Conservation (phyloP, 1,140 invertebrate genomes). For the Lordiphosa clarofinis region DNA sequence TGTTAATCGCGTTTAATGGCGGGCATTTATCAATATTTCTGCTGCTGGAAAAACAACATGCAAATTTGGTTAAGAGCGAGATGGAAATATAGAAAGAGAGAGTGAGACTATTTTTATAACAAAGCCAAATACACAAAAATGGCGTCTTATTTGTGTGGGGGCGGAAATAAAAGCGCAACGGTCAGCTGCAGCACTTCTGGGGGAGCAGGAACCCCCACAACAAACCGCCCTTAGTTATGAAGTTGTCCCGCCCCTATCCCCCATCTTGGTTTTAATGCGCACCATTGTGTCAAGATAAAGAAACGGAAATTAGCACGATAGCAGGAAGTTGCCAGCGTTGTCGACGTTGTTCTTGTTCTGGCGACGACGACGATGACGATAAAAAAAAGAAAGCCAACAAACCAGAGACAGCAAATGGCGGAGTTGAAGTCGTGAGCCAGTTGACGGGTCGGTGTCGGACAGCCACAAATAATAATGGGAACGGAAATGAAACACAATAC, state of each 20-base stretch:
- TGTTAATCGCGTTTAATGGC: slow-evolving; percentile 77
- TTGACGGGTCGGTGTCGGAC: slow-evolving; percentile 44
- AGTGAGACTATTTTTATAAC: slow-evolving; percentile 45
- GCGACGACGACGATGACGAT: slow-evolving; percentile 22
- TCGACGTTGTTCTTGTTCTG: slow-evolving; percentile 52
- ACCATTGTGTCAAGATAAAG: slow-evolving; percentile 80
- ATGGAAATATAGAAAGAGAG: not conserved
- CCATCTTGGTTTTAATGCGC: slow-evolving; percentile 69
- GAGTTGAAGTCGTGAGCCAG: slow-evolving; percentile 19
- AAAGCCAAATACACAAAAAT: slow-evolving; percentile 65
- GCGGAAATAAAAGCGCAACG: slow-evolving; percentile 72
- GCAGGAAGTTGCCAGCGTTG: slow-evolving; percentile 77
- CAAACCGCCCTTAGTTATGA: slow-evolving; percentile 50
- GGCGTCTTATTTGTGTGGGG: slow-evolving; percentile 54
- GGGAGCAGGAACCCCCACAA: not conserved
- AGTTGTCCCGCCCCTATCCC: slow-evolving; percentile 34
- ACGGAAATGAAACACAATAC: slow-evolving; percentile 77
- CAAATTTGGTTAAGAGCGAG: slow-evolving; percentile 28
- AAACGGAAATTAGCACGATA: slow-evolving; percentile 80
- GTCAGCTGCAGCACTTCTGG: slow-evolving; percentile 53
- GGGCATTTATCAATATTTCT: slow-evolving; percentile 75
- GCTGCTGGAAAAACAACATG: slow-evolving; percentile 35
- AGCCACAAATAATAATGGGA: slow-evolving; percentile 76
- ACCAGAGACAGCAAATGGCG: slow-evolving; percentile 11
- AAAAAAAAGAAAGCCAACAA: slow-evolving; percentile 29